A percentile compares a stretch with the other conserved stretches of the same genome.
Conservation (phyloP, 2,113 vertebrate genomes). For the Dermatemys mawii region DNA sequence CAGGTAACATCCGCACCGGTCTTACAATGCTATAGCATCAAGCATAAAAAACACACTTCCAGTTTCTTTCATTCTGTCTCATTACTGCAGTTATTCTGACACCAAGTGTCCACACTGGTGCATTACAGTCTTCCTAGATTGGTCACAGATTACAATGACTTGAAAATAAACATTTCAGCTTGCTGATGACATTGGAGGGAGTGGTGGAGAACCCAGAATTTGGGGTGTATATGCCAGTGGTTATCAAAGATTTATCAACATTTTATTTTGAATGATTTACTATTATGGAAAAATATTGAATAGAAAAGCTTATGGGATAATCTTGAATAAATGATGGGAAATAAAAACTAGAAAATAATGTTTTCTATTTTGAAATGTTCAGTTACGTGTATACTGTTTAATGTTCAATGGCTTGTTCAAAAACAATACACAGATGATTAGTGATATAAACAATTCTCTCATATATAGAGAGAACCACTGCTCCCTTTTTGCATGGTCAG, state of each 20-base stretch:
- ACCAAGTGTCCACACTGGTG: constrained; percentile 63
- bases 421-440: neutral
- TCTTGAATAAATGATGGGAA: neutral
- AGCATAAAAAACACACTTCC: neutral
- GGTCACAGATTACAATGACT: neutral
- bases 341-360: neutral
- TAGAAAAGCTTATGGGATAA: neutral
- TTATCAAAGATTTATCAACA: neutral
- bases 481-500: neutral
- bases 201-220: neutral
- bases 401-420: neutral
- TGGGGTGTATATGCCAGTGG: neutral
- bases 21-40: neutral
- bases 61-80: neutral
- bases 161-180: neutral
- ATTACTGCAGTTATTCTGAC: constrained; percentile 71
- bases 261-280: neutral
- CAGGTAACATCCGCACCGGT: neutral
- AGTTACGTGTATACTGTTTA: neutral
- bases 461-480: neutral
- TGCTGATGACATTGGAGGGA: neutral
- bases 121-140: constrained; percentile 43
- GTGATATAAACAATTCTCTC: neutral
- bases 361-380: neutral
- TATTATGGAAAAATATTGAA: neutral